Evolutionary conservation across 2,888 invertebrate genomes (phyloP).

Genomic region (Nemurella pictetii): DNA sequence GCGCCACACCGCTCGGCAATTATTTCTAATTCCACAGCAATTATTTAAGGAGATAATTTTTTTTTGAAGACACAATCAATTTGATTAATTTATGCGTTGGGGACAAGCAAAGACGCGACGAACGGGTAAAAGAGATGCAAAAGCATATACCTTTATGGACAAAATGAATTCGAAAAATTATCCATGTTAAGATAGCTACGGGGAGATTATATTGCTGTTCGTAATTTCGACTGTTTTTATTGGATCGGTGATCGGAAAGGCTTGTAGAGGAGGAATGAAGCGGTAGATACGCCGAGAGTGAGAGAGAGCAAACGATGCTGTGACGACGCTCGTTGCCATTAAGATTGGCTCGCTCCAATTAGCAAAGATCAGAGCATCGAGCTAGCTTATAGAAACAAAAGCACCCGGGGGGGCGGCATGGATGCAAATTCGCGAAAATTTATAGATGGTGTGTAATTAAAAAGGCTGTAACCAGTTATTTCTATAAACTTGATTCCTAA

Average conservation of each 20-base stretch:
- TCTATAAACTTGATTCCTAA: slow-evolving; percentile 29
- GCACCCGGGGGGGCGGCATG: slow-evolving; percentile 28
- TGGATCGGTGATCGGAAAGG: background rate
- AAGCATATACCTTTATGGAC: slow-evolving; percentile 9
- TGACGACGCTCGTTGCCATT: slow-evolving; percentile 33
- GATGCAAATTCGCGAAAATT: slow-evolving; percentile 39
- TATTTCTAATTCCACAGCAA: slow-evolving; percentile 23
- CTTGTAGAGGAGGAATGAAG: background rate
- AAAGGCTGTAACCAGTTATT: slow-evolving; percentile 31
- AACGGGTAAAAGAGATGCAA: background rate
- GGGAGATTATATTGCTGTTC: slow-evolving; percentile 11
- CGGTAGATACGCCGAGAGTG: background rate
- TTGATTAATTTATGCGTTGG: slow-evolving; percentile 35
- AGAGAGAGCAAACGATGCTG: background rate
- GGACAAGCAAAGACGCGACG: background rate
- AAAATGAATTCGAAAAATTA: slow-evolving; percentile 30
- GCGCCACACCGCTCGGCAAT: slow-evolving; percentile 8
- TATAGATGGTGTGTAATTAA: slow-evolving; percentile 39
- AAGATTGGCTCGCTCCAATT: slow-evolving; percentile 38
- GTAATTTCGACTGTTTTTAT: slow-evolving; percentile 34
- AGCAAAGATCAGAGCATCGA: slow-evolving; percentile 19
- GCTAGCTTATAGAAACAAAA: slow-evolving; percentile 1
- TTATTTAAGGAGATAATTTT: slow-evolving; percentile 11
- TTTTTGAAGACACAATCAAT: slow-evolving; percentile 28
- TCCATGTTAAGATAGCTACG: slow-evolving; percentile 22